Percentiles rank a stretch among this genome's conserved stretches.
Conservation (phyloP, 35 echinoderm and acorn worm genomes). For the Heliocidaris tuberculata region DNA sequence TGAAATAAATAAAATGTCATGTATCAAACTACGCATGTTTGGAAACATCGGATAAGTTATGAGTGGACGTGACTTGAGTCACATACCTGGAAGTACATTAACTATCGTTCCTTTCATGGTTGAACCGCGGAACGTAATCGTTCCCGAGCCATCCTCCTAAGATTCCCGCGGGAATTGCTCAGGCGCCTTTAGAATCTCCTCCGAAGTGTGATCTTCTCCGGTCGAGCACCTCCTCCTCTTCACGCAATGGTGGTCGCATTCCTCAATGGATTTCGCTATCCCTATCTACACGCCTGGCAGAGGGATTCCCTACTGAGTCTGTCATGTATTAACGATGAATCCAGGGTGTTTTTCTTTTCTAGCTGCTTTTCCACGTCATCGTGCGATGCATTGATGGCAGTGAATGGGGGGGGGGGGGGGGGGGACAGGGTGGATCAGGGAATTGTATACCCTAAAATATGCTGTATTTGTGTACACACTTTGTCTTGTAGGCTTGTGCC, state of each 20-base stretch:
- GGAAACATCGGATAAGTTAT: no score
- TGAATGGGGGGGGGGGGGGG: no score
- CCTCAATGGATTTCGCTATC: neutral
- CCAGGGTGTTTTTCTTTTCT: neutral
- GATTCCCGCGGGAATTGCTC: neutral
- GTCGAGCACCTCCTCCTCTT: neutral
- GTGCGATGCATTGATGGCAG: no score
- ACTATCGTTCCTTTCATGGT: neutral
- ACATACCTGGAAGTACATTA: neutral
- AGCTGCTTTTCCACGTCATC: no score
- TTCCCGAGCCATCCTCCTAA: neutral
- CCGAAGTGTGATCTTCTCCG: neutral
- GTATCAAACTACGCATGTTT: no score
- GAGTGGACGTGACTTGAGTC: neutral
- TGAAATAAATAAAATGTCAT: no score
- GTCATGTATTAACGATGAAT: neutral
- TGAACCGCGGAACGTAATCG: neutral
- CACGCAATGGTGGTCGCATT: neutral
- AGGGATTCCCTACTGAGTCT: neutral
- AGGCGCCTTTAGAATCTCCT: neutral
- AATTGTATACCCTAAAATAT: no score
- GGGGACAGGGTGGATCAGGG: no score
- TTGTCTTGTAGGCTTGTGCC: no score
- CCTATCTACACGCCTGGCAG: neutral
- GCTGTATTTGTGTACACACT: no score